Conservation (phyloP, 2,113 vertebrate genomes). For the Marcusenius ussheri region DNA sequence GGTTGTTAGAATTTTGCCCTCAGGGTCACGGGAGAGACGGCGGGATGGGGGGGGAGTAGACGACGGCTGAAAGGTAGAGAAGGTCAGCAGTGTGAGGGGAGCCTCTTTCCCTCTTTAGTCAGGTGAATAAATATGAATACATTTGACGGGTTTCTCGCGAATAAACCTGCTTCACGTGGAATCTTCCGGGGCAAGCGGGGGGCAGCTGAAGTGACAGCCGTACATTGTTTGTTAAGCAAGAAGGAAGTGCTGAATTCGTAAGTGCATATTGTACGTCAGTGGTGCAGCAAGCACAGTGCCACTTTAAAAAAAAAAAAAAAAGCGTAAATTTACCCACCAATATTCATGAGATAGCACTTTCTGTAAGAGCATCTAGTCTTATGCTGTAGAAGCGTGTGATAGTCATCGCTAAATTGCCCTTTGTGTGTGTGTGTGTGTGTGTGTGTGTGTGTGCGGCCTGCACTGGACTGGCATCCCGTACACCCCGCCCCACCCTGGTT, state of each 20-base stretch:
- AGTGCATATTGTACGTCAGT: not conserved
- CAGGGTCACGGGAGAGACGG: constrained; percentile 27
- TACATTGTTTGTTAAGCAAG: not conserved
- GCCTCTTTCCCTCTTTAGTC: not conserved
- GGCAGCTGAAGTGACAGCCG: not conserved
- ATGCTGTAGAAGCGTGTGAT: not conserved
- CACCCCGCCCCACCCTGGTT: not conserved
- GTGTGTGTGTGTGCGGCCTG: not conserved
- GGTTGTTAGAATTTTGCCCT: constrained; percentile 49
- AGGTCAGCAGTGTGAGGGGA: not conserved
- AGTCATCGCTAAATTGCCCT: not conserved
- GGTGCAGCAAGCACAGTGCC: not conserved
- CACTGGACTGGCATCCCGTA: not conserved
- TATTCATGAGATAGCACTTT: not conserved
- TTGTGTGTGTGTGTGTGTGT: not conserved
- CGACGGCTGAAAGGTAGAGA: constrained; percentile 3
- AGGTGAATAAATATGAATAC: not conserved
- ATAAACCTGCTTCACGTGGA: not conserved
- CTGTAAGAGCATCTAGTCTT: not conserved
- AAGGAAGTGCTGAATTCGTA: not conserved
- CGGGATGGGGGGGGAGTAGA: constrained; percentile 1
- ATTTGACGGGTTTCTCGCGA: not conserved
- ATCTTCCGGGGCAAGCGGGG: not conserved
- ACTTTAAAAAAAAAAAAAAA: not conserved
- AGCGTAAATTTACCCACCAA: not conserved